A percentile compares a stretch with the other conserved stretches of the same genome.
Conservation (phyloP, 2,888 invertebrate genomes). For the Orthosia incerta region DNA sequence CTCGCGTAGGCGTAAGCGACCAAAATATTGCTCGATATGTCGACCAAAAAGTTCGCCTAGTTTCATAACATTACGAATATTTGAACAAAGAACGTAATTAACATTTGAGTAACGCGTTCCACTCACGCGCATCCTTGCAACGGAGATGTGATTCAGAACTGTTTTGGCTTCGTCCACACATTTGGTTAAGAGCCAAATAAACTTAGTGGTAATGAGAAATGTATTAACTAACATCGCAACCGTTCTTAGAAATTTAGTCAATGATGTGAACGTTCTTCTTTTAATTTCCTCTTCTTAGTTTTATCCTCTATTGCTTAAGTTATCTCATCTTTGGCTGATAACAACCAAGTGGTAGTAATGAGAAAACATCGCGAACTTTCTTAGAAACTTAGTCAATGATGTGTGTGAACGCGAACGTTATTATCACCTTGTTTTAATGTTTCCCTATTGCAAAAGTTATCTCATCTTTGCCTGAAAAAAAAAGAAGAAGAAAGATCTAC, state of each 20-base stretch:
- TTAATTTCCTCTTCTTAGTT: conserved; percentile 1
- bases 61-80: conserved; percentile 43
- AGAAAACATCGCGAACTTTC: too few relatives aligned
- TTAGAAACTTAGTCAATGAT: too few relatives aligned
- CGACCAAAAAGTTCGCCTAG: background rate
- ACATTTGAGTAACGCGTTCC: conserved; percentile 23
- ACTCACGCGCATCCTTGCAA: conserved; percentile 41
- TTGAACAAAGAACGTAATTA: conserved; percentile 57
- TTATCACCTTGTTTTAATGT: too few relatives aligned
- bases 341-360: background rate
- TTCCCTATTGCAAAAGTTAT: background rate
- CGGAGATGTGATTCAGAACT: conserved; percentile 53
- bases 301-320: background rate
- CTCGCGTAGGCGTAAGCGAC: background rate
- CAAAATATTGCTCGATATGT: conserved; percentile 4
- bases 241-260: conserved; percentile 52
- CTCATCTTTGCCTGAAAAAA: background rate
- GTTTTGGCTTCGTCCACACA: conserved; percentile 9
- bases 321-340: background rate
- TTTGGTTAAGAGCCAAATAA: conserved; percentile 59
- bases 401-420: too few relatives aligned
- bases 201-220: conserved; percentile 27
- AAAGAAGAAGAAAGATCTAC: too few relatives aligned
- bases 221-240: conserved; percentile 32
- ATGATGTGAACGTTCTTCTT: conserved; percentile 9